A percentile compares a stretch with the other conserved stretches of the same genome.
These are phyloP conservation scores for Orius laevigatus DNA, from an alignment of 1,140 invertebrate genomes.

Conservation along the genomic window DNA sequence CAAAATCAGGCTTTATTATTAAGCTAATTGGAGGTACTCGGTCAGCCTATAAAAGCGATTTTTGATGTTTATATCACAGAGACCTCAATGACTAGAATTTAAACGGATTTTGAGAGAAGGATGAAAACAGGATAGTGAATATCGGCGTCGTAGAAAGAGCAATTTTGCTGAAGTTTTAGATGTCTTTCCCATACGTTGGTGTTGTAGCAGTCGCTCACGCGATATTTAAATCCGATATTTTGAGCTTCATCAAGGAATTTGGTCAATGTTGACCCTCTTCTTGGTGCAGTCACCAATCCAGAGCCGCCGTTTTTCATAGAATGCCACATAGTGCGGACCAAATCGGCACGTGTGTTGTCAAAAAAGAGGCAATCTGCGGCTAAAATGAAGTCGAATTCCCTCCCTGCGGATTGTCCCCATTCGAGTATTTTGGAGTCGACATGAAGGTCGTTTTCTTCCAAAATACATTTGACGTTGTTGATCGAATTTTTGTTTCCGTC, in stretches of 20 bases:
- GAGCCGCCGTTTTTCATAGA: slow-evolving; percentile 45
- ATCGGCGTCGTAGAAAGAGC: slow-evolving; percentile 44
- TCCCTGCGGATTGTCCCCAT: slow-evolving; percentile 25
- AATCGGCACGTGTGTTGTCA: slow-evolving; percentile 52
- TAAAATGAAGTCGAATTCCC: slow-evolving; percentile 48
- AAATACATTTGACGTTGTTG: slow-evolving; percentile 49
- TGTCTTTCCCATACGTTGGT: slow-evolving; percentile 47
- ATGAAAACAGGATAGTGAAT: slow-evolving; percentile 49
- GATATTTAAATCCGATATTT: slow-evolving; percentile 37
- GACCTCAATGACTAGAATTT: not conserved
- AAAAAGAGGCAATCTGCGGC: slow-evolving; percentile 74
- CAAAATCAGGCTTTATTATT: no score
- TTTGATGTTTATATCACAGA: no score
- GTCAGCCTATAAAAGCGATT: no score
- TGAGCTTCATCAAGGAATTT: slow-evolving; percentile 45
- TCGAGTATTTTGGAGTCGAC: slow-evolving; percentile 30
- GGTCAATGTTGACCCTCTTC: slow-evolving; percentile 50
- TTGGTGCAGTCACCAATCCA: slow-evolving; percentile 59
- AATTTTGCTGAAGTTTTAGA: slow-evolving; percentile 35
- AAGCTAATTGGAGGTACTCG: no score
- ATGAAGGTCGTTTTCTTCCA: slow-evolving; percentile 36
- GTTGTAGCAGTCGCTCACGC: slow-evolving; percentile 41
- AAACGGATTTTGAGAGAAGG: slow-evolving; percentile 32
- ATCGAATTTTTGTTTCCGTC: slow-evolving; percentile 65
- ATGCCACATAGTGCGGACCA: slow-evolving; percentile 51